phyloP scores from a whole-genome alignment of 2,113 vertebrate species.

The Paradisaea rubra region DNA sequence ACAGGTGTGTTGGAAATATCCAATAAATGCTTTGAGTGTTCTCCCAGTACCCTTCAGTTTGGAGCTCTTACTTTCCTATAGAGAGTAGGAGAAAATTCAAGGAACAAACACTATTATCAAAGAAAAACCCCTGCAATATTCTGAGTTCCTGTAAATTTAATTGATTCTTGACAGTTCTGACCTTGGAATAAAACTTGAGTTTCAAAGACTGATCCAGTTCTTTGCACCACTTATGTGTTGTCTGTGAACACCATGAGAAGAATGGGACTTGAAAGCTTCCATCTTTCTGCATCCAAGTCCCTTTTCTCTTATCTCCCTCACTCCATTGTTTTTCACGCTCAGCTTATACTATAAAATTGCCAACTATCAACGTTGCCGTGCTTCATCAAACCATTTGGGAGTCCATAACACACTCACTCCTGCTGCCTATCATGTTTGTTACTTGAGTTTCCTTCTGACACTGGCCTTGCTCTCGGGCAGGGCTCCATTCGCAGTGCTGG shows the following conservation, averaged over 20 bases:
- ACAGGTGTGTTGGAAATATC: background rate
- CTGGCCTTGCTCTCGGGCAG: background rate
- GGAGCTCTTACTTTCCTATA: background rate
- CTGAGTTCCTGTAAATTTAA: background rate
- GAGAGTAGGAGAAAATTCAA: background rate
- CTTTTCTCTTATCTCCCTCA: background rate
- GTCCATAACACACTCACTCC: background rate
- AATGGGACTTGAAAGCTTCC: background rate
- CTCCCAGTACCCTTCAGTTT: background rate
- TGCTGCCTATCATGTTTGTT: background rate
- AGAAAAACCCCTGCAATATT: background rate
- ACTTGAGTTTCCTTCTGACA: background rate
- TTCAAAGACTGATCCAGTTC: background rate
- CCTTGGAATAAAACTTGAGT: background rate
- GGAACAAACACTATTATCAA: background rate
- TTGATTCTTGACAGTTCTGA: background rate
- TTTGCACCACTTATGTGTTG: background rate
- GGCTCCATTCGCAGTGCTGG: background rate
- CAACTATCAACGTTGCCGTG: background rate
- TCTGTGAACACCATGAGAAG: background rate
- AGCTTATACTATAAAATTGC: background rate
- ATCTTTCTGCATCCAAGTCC: background rate
- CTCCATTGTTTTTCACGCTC: background rate
- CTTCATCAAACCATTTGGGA: background rate
- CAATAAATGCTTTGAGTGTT: background rate